These are phyloP conservation scores for Auanema freiburgensis DNA, from an alignment of 2,888 invertebrate genomes.

Conservation along the genomic window DNA sequence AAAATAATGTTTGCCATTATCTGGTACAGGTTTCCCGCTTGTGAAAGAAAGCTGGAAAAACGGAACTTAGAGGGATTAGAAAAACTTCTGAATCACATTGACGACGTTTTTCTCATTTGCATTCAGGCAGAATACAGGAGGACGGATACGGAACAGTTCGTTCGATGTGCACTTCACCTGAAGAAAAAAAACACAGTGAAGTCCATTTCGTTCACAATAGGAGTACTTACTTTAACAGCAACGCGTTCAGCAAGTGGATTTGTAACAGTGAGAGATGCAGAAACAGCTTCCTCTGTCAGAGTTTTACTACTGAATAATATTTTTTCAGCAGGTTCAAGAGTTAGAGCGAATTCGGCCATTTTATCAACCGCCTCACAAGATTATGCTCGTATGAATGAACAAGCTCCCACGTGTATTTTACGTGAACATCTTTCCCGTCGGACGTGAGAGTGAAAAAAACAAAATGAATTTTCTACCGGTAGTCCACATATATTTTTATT, in stretches of 20 bases:
- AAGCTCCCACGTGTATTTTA: too few species aligned
- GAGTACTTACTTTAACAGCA: conserved; percentile 31
- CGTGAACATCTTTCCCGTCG: too few species aligned
- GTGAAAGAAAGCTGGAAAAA: conserved; percentile 38
- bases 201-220: too few species aligned
- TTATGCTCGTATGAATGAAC: too few species aligned
- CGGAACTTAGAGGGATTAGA: background rate
- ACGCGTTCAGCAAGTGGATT: conserved; percentile 40
- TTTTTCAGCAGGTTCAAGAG: conserved; percentile 37
- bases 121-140: conserved; percentile 42
- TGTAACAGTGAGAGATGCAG: conserved; percentile 33
- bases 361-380: background rate
- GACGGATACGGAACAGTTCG: conserved; percentile 52
- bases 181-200: conserved; percentile 3
- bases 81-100: background rate
- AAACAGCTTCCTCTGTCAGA: conserved; percentile 41
- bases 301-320: conserved; percentile 35
- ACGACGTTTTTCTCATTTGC: conserved; percentile 20
- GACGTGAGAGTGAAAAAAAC: too few species aligned
- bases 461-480: too few species aligned
- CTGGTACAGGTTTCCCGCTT: conserved; percentile 45
- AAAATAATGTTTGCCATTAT: conserved; percentile 53
- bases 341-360: conserved; percentile 29
- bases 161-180: conserved; percentile 54
- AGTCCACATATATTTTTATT: too few species aligned